A percentile compares a stretch with the other conserved stretches of the same genome.
phyloP scores from a whole-genome alignment of 1,140 invertebrate genomes.

The Bombus consobrinus region DNA sequence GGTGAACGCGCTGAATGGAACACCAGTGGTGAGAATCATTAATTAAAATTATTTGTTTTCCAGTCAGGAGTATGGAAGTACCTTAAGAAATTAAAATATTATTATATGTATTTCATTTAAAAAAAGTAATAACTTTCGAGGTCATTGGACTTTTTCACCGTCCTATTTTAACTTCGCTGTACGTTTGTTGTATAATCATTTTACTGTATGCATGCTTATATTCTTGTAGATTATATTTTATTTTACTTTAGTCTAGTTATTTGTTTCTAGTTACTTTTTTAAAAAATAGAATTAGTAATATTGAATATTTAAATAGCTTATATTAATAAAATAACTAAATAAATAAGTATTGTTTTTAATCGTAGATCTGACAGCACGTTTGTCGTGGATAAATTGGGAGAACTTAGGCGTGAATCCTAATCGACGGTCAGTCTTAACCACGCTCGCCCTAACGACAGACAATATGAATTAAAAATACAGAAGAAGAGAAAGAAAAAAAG shows the following conservation, averaged over 20 bases:
- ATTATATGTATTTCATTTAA: too few relatives aligned
- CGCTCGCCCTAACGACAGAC: conserved; percentile 90
- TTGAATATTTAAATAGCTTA: background rate
- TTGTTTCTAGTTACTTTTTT: too few relatives aligned
- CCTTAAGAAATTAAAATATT: too few relatives aligned
- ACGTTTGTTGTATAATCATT: background rate
- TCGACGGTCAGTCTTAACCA: conserved; percentile 90
- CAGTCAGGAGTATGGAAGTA: background rate
- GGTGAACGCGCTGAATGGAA: conserved; percentile 96
- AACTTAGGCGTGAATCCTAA: conserved; percentile 97
- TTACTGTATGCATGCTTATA: too few relatives aligned
- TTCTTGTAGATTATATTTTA: background rate
- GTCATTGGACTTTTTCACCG: background rate
- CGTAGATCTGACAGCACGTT: conserved; percentile 96
- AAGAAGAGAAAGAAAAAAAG: background rate
- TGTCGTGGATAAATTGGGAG: conserved; percentile 99
- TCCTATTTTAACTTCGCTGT: background rate
- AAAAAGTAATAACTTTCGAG: background rate
- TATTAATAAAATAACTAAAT: background rate
- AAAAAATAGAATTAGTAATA: too few relatives aligned
- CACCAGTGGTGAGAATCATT: conserved; percentile 92
- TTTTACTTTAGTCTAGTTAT: too few relatives aligned
- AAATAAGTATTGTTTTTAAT: conserved; percentile 40
- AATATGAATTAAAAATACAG: conserved; percentile 84
- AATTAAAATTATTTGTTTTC: background rate